Conservation (phyloP, 2,888 invertebrate species). For the Lasioglossum zephyrum region DNA sequence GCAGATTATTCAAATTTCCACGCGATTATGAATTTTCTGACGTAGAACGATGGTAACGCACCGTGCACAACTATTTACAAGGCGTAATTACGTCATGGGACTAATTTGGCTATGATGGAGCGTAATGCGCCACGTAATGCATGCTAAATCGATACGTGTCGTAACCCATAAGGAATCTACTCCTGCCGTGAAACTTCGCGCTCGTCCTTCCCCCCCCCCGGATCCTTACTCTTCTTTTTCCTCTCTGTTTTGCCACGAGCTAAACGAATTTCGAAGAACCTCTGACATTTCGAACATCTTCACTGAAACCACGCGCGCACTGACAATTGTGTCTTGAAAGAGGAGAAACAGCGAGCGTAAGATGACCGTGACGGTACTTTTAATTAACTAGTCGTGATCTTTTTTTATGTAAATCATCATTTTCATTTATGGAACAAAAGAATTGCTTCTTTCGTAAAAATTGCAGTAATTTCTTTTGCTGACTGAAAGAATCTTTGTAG, state of each 20-base stretch:
- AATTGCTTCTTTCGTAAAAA: neutral
- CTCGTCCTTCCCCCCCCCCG: constrained; percentile 2
- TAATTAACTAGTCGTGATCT: neutral
- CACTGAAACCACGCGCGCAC: neutral
- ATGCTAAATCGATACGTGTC: constrained; percentile 57
- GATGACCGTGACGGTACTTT: neutral
- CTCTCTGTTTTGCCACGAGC: neutral
- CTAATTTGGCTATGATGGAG: constrained; percentile 77
- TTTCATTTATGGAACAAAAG: neutral
- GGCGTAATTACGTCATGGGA: constrained; percentile 76
- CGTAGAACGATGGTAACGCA: constrained; percentile 18
- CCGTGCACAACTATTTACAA: constrained; percentile 40
- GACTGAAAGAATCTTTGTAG: neutral
- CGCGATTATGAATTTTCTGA: constrained; percentile 31
- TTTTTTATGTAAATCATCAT: neutral
- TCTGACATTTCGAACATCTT: constrained; percentile 1
- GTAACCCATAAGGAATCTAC: constrained; percentile 53
- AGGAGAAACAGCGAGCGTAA: constrained; percentile 20
- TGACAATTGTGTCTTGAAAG: neutral
- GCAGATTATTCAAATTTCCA: constrained; percentile 2
- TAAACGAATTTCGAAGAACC: neutral
- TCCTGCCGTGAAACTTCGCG: constrained; percentile 29
- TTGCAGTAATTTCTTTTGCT: neutral
- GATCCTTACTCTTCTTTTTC: neutral
- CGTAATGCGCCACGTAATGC: constrained; percentile 52